These are phyloP conservation scores for Emydoidea blandingii DNA, from an alignment of 2,797 vertebrate genomes.

Conservation along the genomic window DNA sequence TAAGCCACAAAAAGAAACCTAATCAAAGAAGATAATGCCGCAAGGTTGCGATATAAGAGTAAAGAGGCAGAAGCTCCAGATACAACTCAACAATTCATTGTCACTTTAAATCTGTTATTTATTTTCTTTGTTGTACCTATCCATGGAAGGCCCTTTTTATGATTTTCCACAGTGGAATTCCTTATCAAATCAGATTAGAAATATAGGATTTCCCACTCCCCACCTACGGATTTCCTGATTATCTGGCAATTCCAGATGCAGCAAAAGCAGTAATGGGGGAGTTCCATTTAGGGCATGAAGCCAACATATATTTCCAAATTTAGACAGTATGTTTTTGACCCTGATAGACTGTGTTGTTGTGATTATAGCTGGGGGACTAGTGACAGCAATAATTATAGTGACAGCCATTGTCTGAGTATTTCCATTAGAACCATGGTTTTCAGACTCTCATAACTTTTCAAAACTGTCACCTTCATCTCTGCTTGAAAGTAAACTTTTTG, in stretches of 20 bases:
- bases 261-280: neutral
- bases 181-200: neutral
- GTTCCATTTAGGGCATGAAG: neutral
- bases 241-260: constrained; percentile 31
- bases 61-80: neutral
- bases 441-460: neutral
- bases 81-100: neutral
- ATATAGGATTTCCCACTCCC: constrained; percentile 53
- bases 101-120: neutral
- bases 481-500: neutral
- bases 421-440: neutral
- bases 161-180: constrained; percentile 37
- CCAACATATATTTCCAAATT: constrained; percentile 14
- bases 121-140: neutral
- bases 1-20: neutral
- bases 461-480: neutral
- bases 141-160: neutral
- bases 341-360: neutral
- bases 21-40: neutral
- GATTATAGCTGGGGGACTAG: neutral
- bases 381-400: neutral
- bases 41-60: constrained; percentile 6
- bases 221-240: constrained; percentile 45
- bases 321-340: neutral
- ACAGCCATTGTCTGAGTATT: neutral